These are phyloP conservation scores for Leuciscus idus DNA, from an alignment of 2,113 vertebrate genomes.

Conservation along the genomic window DNA sequence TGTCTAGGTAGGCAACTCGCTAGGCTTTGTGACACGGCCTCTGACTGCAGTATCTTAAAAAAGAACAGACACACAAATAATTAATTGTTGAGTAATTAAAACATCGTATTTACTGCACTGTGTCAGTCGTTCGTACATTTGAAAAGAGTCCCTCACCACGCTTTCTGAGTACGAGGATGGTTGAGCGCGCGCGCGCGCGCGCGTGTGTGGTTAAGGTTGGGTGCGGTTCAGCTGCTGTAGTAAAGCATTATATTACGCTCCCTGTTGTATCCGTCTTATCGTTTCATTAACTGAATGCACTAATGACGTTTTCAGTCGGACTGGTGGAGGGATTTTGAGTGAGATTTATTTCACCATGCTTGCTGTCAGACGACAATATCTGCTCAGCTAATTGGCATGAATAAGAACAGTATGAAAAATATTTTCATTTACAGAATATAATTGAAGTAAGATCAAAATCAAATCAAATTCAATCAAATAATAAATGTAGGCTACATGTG, in stretches of 20 bases:
- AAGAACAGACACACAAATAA: background rate
- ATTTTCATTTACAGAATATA: background rate
- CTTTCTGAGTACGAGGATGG: slow-evolving; percentile 1
- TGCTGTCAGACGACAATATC: background rate
- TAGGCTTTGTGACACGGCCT: background rate
- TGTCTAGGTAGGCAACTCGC: background rate
- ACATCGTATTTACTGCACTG: background rate
- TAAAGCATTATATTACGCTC: background rate
- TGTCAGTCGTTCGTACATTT: background rate
- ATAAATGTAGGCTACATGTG: background rate
- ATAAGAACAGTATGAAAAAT: background rate
- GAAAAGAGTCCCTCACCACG: background rate
- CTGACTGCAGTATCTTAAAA: background rate
- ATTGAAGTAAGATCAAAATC: background rate
- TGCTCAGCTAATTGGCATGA: background rate
- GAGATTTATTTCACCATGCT: background rate
- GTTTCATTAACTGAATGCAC: background rate
- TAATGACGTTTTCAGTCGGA: background rate
- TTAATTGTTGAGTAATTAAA: background rate
- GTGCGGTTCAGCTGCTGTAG: slow-evolving; percentile 12
- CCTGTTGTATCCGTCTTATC: background rate
- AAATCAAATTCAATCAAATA: background rate
- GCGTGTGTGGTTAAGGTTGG: background rate
- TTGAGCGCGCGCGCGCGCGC: background rate
- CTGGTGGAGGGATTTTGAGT: background rate